These are phyloP conservation scores for Cyclophora punctaria DNA, from an alignment of 2,888 invertebrate species.

Conservation along the genomic window DNA sequence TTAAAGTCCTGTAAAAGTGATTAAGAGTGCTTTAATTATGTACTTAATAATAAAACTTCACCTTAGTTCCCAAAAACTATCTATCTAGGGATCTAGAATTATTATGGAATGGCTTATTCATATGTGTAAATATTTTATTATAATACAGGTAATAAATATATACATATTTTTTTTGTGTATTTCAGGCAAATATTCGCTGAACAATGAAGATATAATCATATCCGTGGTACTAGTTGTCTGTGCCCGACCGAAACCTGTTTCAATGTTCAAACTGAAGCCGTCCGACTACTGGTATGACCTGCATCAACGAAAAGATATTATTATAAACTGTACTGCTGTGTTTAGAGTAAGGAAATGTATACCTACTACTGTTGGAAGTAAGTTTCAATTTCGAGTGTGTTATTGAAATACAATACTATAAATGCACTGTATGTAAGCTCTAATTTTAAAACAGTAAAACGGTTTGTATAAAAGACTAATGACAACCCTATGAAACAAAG, in stretches of 20 bases:
- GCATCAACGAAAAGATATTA: conserved; percentile 47
- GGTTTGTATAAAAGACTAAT: too few relatives aligned
- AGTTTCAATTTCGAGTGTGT: conserved; percentile 10
- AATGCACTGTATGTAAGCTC: too few relatives aligned
- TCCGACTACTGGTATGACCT: conserved; percentile 56
- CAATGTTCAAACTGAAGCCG: conserved; percentile 49
- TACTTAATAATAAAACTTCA: too few relatives aligned
- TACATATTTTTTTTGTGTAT: conserved; percentile 4
- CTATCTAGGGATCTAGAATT: too few relatives aligned
- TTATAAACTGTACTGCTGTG: conserved; percentile 59
- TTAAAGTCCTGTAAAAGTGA: too few relatives aligned
- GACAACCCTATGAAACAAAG: too few relatives aligned
- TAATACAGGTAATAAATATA: too few relatives aligned
- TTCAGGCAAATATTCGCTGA: conserved; percentile 64
- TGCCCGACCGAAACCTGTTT: conserved; percentile 48
- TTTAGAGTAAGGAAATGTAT: conserved; percentile 64
- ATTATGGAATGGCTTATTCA: too few relatives aligned
- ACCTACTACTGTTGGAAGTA: conserved; percentile 55
- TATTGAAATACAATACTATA: background rate
- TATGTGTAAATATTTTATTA: too few relatives aligned
- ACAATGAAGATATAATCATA: conserved; percentile 57
- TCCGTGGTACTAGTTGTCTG: conserved; percentile 59
- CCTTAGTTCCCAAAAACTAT: too few relatives aligned
- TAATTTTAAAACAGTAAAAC: too few relatives aligned
- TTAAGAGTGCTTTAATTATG: too few relatives aligned